phyloP scores from a whole-genome alignment of 2,888 invertebrate species.

The Eupeodes latifasciatus region DNA sequence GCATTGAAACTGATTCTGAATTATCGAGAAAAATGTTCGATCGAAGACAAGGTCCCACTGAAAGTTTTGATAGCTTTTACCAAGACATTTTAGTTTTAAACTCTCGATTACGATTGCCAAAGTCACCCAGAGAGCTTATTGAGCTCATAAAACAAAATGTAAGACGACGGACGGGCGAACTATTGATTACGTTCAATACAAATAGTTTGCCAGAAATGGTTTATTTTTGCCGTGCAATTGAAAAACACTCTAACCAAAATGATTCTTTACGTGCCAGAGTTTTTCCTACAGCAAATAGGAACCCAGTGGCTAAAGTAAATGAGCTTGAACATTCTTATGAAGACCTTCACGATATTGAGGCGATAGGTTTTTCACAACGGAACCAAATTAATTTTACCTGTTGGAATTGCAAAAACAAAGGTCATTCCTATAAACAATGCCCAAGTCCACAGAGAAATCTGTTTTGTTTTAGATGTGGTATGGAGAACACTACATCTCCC shows the following conservation, averaged over 20 bases:
- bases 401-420: background rate
- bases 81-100: background rate
- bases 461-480: too few species aligned
- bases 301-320: background rate
- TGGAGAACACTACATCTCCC: too few species aligned
- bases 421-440: too few species aligned
- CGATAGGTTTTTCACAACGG: background rate
- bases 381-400: background rate
- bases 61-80: background rate
- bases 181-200: background rate
- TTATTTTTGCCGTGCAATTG: background rate
- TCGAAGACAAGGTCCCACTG: background rate
- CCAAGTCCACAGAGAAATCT: too few species aligned
- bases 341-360: background rate
- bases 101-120: background rate
- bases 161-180: background rate
- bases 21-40: background rate
- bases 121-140: background rate
- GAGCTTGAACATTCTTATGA: background rate
- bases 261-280: background rate
- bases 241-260: background rate
- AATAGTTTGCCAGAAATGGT: background rate
- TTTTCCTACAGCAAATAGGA: background rate
- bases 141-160: background rate
- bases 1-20: background rate